Evolutionary conservation across 2,797 vertebrate genomes (phyloP).

Genomic region (Cyprinella venusta): DNA sequence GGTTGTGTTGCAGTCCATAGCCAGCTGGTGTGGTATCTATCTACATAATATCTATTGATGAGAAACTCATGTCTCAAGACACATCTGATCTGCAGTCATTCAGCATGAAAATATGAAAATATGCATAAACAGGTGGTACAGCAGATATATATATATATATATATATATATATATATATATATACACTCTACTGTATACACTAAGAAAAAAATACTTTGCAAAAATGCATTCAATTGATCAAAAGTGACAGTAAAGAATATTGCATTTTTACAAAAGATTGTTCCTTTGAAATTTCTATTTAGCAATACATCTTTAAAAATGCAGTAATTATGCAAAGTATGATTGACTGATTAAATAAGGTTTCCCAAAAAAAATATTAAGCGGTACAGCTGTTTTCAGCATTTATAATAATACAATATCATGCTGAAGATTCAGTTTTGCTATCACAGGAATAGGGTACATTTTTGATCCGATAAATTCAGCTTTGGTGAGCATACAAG

Average conservation of each 20-base stretch:
- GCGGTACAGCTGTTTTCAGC: background rate
- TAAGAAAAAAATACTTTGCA: background rate
- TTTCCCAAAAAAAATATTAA: background rate
- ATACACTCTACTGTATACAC: too few species aligned
- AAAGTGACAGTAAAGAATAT: background rate
- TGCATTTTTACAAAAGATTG: background rate
- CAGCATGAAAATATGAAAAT: background rate
- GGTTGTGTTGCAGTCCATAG: constrained; percentile 22
- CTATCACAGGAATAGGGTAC: background rate
- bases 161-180: too few species aligned
- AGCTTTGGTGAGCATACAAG: background rate
- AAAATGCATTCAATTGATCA: background rate
- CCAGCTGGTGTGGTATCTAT: background rate
- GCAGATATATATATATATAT: background rate
- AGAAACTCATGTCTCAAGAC: constrained; percentile 17
- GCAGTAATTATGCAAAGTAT: background rate
- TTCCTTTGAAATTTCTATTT: background rate
- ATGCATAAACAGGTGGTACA: background rate
- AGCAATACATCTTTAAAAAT: background rate
- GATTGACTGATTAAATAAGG: background rate
- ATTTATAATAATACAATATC: background rate
- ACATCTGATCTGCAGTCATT: background rate
- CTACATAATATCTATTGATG: constrained; percentile 15
- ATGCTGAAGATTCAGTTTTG: background rate
- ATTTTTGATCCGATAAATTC: background rate